These are phyloP conservation scores for Parnassius orleans DNA, from an alignment of 2,888 invertebrate species.

Conservation along the genomic window DNA sequence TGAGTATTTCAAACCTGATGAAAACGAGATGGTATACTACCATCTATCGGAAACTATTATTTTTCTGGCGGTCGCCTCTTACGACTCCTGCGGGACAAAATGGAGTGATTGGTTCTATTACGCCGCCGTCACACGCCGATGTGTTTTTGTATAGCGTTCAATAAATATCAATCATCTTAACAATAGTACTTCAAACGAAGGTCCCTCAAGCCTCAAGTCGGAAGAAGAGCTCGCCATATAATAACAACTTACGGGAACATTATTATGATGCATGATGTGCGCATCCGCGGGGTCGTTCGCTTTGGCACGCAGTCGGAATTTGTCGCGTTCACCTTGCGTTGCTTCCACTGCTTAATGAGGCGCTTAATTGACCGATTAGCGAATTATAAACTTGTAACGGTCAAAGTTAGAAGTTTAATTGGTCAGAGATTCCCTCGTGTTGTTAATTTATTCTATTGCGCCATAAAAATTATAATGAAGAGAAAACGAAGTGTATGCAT, in stretches of 20 bases:
- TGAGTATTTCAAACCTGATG: too few species aligned
- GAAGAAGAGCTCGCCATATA: slow-evolving; percentile 13
- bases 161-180: not conserved
- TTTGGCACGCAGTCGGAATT: slow-evolving; percentile 32
- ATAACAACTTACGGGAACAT: slow-evolving; percentile 5
- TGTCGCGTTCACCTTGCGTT: slow-evolving; percentile 35
- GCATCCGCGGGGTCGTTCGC: slow-evolving; percentile 15
- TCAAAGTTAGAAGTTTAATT: not conserved
- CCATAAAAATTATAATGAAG: too few species aligned
- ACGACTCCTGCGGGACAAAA: too few species aligned
- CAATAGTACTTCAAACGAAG: slow-evolving; percentile 8
- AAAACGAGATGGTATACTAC: too few species aligned
- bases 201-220: slow-evolving; percentile 10
- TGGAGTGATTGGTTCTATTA: too few species aligned
- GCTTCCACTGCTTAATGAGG: slow-evolving; percentile 33
- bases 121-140: too few species aligned
- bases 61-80: too few species aligned
- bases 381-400: slow-evolving; percentile 17
- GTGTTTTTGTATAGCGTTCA: too few species aligned
- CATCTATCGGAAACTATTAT: too few species aligned
- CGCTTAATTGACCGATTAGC: slow-evolving; percentile 31
- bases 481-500: too few species aligned
- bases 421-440: too few species aligned
- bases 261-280: slow-evolving; percentile 20
- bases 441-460: too few species aligned